phyloP scores from a whole-genome alignment of 2,113 vertebrate genomes.

The Malurus elegans region DNA sequence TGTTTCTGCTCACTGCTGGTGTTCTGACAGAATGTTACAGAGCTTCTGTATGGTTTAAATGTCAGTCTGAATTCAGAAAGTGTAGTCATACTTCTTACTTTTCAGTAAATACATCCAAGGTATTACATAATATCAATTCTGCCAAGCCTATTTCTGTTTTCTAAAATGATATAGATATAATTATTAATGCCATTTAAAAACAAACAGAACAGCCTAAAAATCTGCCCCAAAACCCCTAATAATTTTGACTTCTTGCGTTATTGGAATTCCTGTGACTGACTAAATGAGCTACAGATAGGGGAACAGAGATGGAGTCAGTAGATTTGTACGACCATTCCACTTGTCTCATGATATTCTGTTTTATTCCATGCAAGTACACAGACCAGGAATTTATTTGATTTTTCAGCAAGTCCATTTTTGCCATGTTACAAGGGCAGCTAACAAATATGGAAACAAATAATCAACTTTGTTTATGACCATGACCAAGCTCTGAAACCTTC shows the following conservation, averaged over 20 bases:
- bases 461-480: neutral
- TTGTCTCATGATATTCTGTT: neutral
- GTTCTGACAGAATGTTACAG: neutral
- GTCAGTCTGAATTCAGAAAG: neutral
- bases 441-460: neutral
- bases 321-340: neutral
- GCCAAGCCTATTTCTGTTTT: neutral
- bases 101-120: neutral
- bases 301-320: neutral
- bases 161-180: neutral
- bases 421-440: neutral
- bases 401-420: neutral
- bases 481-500: conserved; percentile 18
- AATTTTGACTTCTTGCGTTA: neutral
- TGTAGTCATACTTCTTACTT: neutral
- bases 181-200: neutral
- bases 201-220: neutral
- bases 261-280: neutral
- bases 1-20: neutral
- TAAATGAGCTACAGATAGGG: neutral
- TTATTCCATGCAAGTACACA: neutral
- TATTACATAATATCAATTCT: neutral
- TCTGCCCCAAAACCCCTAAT: neutral
- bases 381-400: neutral
- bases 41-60: neutral